A percentile compares a stretch with the other conserved stretches of the same genome.
Evolutionary conservation across 2,113 vertebrate species (phyloP).

Genomic region (Trochalopteron elliotii): DNA sequence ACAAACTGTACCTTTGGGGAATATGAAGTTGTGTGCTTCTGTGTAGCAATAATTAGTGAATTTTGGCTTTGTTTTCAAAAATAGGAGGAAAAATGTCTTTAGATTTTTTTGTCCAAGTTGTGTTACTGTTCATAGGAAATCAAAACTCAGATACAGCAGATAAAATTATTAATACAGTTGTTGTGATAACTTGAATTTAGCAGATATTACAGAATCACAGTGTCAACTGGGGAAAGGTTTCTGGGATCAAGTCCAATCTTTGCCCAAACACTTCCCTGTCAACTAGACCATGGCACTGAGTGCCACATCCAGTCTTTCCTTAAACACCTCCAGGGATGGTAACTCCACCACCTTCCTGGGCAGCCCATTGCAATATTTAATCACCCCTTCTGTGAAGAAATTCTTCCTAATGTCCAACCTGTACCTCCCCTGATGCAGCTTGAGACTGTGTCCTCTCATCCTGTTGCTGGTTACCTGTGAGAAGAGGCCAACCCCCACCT

Average conservation of each 20-base stretch:
- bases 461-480: not conserved
- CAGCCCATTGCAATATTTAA: not conserved
- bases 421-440: fast-evolving
- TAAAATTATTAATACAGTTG: not conserved
- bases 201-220: not conserved
- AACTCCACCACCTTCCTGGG: not conserved
- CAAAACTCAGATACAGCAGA: not conserved
- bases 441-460: not conserved
- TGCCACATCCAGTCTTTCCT: not conserved
- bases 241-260: not conserved
- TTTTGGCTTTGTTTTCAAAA: not conserved
- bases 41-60: not conserved
- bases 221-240: not conserved
- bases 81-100: not conserved
- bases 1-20: not conserved
- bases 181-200: not conserved
- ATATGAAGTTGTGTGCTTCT: not conserved
- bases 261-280: fast-evolving
- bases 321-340: fast-evolving
- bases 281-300: not conserved
- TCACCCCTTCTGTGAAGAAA: not conserved
- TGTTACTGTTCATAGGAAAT: not conserved
- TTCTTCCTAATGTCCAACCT: not conserved
- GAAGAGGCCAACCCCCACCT: not conserved
- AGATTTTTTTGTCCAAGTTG: not conserved